phyloP scores from a whole-genome alignment of 2,888 invertebrate species.

The Eupithecia tripunctaria region DNA sequence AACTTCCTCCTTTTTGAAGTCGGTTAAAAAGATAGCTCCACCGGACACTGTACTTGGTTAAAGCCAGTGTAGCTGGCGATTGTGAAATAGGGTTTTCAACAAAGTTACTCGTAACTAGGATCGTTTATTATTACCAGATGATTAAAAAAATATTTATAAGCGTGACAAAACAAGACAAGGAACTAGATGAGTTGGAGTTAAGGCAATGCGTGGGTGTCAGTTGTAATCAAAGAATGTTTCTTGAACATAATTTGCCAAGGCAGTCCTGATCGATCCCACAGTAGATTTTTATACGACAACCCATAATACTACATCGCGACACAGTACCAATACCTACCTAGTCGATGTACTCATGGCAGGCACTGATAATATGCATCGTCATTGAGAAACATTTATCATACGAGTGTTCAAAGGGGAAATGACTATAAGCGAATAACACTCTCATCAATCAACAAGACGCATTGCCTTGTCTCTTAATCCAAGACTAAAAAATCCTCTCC shows the following conservation, averaged over 20 bases:
- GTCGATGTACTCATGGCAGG: neutral
- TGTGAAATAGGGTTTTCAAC: neutral
- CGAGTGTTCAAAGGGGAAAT: neutral
- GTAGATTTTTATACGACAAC: neutral
- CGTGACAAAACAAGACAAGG: no score
- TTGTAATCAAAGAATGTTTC: neutral
- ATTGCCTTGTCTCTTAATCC: neutral
- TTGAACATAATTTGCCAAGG: neutral
- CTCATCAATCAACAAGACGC: constrained; percentile 3
- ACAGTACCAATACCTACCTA: neutral
- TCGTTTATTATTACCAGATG: no score
- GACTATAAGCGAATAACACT: neutral
- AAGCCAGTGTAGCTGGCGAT: neutral
- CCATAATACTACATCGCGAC: neutral
- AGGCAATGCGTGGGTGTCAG: neutral
- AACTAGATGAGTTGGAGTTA: no score
- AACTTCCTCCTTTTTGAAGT: no score
- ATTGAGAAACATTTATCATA: constrained; percentile 1
- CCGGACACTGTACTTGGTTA: neutral
- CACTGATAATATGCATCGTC: constrained; percentile 1
- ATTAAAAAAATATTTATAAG: no score
- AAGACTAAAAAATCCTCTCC: neutral
- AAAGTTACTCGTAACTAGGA: no score
- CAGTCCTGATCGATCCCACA: neutral
- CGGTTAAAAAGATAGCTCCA: neutral